These are phyloP conservation scores for Drosophila leontia DNA, from an alignment of 1,140 invertebrate genomes.

Conservation along the genomic window DNA sequence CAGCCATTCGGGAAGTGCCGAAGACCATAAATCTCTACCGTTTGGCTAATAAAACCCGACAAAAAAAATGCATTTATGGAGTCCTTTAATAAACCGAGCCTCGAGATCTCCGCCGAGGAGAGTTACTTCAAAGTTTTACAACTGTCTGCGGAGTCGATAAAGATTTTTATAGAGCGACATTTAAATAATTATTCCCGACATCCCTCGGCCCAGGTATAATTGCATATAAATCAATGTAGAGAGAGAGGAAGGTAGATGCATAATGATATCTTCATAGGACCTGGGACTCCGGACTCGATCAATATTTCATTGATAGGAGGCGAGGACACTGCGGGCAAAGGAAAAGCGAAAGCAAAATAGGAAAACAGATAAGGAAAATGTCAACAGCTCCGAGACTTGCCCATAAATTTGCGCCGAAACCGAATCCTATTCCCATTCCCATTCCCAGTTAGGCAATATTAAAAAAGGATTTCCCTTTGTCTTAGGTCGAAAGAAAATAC, in stretches of 20 bases:
- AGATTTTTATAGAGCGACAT: constrained; percentile 69
- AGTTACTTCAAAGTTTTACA: constrained; percentile 42
- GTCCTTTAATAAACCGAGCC: constrained; percentile 72
- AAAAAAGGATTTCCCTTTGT: constrained; percentile 80
- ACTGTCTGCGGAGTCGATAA: constrained; percentile 44
- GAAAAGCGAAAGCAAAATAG: constrained; percentile 46
- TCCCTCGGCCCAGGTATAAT: constrained; percentile 38
- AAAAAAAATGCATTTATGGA: constrained; percentile 61
- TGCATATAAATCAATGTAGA: constrained; percentile 68
- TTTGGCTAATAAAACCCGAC: constrained; percentile 36
- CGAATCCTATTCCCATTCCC: constrained; percentile 17
- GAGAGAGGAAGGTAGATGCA: constrained; percentile 55
- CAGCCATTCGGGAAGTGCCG: constrained; percentile 1
- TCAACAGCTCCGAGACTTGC: constrained; percentile 65
- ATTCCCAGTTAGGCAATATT: constrained; percentile 61
- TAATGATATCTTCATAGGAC: constrained; percentile 75
- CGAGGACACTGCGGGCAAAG: constrained; percentile 45
- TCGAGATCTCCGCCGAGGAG: background rate
- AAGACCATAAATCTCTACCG: constrained; percentile 42
- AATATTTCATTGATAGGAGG: constrained; percentile 78
- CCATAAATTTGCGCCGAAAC: constrained; percentile 66
- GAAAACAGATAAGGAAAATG: constrained; percentile 69
- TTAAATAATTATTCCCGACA: constrained; percentile 60
- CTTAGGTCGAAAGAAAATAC: constrained; percentile 27
- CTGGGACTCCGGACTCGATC: constrained; percentile 45